Conservation (phyloP, 92 coral and sea anemone species). For the Siderastrea radians region DNA sequence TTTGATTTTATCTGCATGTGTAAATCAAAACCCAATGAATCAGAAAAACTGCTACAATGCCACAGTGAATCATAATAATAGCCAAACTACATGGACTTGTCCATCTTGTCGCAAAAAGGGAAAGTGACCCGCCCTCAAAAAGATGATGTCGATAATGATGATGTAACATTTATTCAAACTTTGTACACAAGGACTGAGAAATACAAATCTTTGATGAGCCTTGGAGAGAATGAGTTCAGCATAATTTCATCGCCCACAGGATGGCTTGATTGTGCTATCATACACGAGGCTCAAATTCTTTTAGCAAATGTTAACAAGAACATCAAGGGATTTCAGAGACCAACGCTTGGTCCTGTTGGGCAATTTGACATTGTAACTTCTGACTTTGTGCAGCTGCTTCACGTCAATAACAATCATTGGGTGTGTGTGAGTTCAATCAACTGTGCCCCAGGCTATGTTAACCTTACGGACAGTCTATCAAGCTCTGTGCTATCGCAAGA, state of each 20-base stretch:
- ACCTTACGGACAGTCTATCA: slow-evolving; percentile 68
- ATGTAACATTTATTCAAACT: slow-evolving; percentile 33
- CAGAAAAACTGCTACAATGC: slow-evolving; percentile 60
- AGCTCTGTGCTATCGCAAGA: slow-evolving; percentile 46
- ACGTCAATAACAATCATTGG: slow-evolving; percentile 69
- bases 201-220: slow-evolving; percentile 13
- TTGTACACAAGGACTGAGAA: slow-evolving; percentile 1
- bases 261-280: slow-evolving; percentile 76
- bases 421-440: slow-evolving; percentile 70
- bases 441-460: slow-evolving; percentile 71
- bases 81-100: slow-evolving; percentile 71
- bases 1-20: slow-evolving; percentile 47
- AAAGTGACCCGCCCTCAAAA: background rate
- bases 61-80: slow-evolving; percentile 54
- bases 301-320: slow-evolving; percentile 63
- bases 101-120: slow-evolving; percentile 25
- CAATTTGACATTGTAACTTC: slow-evolving; percentile 66
- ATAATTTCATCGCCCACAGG: slow-evolving; percentile 62
- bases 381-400: slow-evolving; percentile 65
- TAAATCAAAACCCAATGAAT: slow-evolving; percentile 32
- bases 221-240: slow-evolving; percentile 24
- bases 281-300: slow-evolving; percentile 59
- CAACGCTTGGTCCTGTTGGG: slow-evolving; percentile 71
- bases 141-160: background rate
- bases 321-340: slow-evolving; percentile 66